Conservation (phyloP, 2,797 vertebrate genomes). For the Sebastolobus altivelis region DNA sequence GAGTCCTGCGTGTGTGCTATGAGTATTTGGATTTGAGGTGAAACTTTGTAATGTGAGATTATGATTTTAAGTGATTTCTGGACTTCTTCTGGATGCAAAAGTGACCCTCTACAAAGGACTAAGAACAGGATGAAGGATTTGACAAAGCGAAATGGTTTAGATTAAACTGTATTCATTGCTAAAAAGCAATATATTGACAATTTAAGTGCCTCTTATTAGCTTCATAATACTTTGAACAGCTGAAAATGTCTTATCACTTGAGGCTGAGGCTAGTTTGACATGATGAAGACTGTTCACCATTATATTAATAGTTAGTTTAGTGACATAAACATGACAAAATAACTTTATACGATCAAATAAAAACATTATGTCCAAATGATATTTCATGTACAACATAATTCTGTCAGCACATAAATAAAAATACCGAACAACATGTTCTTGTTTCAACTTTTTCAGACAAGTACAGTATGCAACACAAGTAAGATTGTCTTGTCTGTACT, state of each 20-base stretch:
- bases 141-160: neutral
- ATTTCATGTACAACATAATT: neutral
- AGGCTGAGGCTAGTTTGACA: neutral
- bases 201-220: neutral
- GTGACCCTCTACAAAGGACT: neutral
- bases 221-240: neutral
- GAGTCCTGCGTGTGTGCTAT: neutral
- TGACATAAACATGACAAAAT: neutral
- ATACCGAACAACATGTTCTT: neutral
- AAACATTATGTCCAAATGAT: neutral
- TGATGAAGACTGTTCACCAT: neutral
- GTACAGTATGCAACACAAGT: neutral
- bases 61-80: neutral
- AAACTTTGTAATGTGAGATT: neutral
- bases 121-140: neutral
- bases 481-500: neutral
- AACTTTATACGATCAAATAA: neutral
- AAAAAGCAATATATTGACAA: neutral
- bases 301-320: neutral
- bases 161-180: neutral
- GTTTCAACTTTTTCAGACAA: neutral
- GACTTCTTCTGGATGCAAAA: neutral
- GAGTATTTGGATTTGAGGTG: neutral
- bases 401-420: neutral
- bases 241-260: neutral